Conservation (phyloP, 2,113 vertebrate genomes). For the Erythrocercus mccallii region DNA sequence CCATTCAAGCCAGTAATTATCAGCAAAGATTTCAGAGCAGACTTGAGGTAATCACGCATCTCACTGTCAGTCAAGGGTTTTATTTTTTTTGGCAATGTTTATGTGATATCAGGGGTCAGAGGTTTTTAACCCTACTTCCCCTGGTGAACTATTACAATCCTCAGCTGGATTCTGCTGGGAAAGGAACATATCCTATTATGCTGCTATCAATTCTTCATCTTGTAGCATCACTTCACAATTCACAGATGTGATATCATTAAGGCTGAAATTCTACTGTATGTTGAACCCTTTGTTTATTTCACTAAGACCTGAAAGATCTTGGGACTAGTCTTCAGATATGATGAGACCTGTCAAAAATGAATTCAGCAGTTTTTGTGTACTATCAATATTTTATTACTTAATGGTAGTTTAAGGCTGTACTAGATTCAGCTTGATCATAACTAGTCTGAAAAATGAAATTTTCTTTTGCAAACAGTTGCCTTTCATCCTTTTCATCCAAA, state of each 20-base stretch:
- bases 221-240: conserved; percentile 18
- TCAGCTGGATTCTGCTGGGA: conserved; percentile 29
- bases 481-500: not conserved
- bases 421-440: not conserved
- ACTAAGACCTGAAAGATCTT: conserved; percentile 14
- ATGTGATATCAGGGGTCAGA: conserved; percentile 61
- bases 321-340: not conserved
- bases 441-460: not conserved
- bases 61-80: conserved; percentile 54
- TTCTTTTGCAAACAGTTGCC: not conserved
- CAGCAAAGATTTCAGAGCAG: conserved; percentile 38
- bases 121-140: conserved; percentile 63
- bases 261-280: not conserved
- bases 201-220: conserved; percentile 32
- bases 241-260: conserved; percentile 42
- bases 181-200: conserved; percentile 36
- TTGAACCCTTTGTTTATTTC: conserved; percentile 19
- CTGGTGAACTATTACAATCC: conserved; percentile 52
- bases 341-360: not conserved
- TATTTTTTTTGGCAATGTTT: conserved; percentile 47
- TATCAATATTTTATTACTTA: not conserved
- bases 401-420: not conserved
- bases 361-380: not conserved
- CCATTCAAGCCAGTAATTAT: conserved; percentile 64
- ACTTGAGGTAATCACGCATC: conserved; percentile 38